Evolutionary conservation across 1,140 invertebrate species (phyloP).

Genomic region (Neuroterus valhalla): DNA sequence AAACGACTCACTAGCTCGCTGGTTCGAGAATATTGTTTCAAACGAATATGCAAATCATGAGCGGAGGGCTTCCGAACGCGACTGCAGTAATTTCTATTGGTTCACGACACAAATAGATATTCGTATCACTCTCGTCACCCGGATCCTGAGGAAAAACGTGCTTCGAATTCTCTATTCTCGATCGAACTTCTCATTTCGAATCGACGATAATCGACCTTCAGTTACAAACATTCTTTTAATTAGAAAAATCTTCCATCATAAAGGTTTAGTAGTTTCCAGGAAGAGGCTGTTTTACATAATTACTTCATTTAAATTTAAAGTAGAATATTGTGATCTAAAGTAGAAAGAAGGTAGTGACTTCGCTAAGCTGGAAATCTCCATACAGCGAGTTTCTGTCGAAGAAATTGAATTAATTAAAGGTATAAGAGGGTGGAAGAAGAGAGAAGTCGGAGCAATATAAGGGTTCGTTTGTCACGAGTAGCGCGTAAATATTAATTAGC

Average conservation of each 20-base stretch:
- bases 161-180: conserved; percentile 56
- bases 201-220: conserved; percentile 21
- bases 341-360: conserved; percentile 5
- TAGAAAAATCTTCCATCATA: conserved; percentile 7
- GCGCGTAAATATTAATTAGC: conserved; percentile 67
- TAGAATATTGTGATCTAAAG: neutral
- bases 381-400: conserved; percentile 50
- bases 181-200: conserved; percentile 12
- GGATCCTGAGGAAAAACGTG: conserved; percentile 68
- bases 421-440: conserved; percentile 45
- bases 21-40: conserved; percentile 72
- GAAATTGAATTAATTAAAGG: conserved; percentile 69
- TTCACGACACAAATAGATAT: conserved; percentile 68
- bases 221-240: conserved; percentile 21
- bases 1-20: conserved; percentile 64
- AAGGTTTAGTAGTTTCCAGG: neutral
- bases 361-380: conserved; percentile 22
- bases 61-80: conserved; percentile 57
- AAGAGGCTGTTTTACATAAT: neutral
- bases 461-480: conserved; percentile 57
- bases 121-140: conserved; percentile 61
- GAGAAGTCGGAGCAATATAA: conserved; percentile 51
- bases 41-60: conserved; percentile 76
- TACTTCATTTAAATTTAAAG: conserved; percentile 1
- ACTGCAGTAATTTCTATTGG: conserved; percentile 70